Evolutionary conservation across 1,140 invertebrate genomes (phyloP), one percentile per base, ranked within the genome.

Genomic region (Bilobella aurantiaca): DNA sequence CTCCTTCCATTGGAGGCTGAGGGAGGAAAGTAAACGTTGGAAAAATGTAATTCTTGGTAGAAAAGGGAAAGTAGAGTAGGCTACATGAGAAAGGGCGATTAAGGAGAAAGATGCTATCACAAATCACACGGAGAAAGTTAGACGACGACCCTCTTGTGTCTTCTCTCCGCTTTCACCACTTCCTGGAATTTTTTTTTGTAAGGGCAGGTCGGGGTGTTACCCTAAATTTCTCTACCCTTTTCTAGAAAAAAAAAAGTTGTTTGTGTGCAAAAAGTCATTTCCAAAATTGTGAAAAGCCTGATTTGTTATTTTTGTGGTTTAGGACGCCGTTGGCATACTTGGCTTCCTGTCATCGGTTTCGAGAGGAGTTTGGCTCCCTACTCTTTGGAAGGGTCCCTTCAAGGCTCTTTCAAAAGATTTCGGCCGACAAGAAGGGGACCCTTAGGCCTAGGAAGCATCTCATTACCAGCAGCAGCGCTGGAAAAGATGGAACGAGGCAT

Each of bases 311-410:
- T 59, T 58, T 23, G 3, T 18, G 46, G 56, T 46, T 1, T 61
- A 71, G 69, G 57, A 68, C 69, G 14, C 69, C 69, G 27, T 23
- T 63, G 29, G 69, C 69, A 16, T 71, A 71, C 64, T 65, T 71
- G 25, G 69, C 69, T 23, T 71, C 69, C 14, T 71, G 69, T 28
- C 69, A 71, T 31, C 47, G 69, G 32, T 71, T 71, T 31, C 66
- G 69, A 1, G 69, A 71, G 46, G 66, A 71, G 47, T 71, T 71
- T 53, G 47, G 56, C 14, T 12, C 34, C 8, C 34, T 42, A 8
- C 18, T 42, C 34, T 42, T 42, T 18, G 34, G 34, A 42, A 42
- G 18, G 8, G 34, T 42, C 34, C 34, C 34, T 42, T 12, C 8
- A 18, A 42, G 34, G 18, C 18, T 42, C 34, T 42, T 42, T 18